Evolutionary conservation across 2,113 vertebrate genomes (phyloP).

Genomic region (Anser cygnoides): DNA sequence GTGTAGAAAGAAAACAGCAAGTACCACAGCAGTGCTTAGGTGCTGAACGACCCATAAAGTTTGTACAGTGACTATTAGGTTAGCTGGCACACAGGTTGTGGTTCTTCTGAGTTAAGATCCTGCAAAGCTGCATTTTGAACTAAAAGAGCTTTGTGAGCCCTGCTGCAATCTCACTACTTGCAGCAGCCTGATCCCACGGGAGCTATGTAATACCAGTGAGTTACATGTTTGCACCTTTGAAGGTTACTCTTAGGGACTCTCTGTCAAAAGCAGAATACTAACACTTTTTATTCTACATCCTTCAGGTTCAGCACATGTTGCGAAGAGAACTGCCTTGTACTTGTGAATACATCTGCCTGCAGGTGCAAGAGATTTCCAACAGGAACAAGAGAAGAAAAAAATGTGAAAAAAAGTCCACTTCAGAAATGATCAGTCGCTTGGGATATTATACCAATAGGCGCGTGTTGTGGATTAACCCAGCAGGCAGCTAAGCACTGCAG

Average conservation of each 20-base stretch:
- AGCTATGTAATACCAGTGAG: background rate
- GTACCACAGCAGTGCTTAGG: rapidly evolving
- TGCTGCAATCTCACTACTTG: background rate
- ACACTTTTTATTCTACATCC: background rate
- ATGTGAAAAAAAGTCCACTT: background rate
- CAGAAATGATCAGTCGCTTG: background rate
- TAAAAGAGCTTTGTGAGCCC: background rate
- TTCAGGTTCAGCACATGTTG: background rate
- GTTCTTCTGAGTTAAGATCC: background rate
- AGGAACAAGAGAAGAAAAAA: background rate
- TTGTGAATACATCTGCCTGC: background rate
- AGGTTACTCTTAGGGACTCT: background rate
- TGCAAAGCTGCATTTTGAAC: background rate
- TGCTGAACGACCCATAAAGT: background rate
- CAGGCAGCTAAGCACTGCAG: no score
- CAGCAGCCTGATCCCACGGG: rapidly evolving
- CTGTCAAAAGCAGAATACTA: background rate
- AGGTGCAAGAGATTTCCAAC: background rate
- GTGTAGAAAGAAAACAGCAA: background rate
- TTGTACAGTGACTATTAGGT: rapidly evolving
- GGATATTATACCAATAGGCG: background rate
- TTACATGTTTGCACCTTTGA: background rate
- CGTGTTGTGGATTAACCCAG: no score
- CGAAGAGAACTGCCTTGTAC: background rate
- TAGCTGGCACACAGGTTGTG: rapidly evolving